phyloP scores from a whole-genome alignment of 2,888 invertebrate species.

The Gymnoscelis rufifasciata region DNA sequence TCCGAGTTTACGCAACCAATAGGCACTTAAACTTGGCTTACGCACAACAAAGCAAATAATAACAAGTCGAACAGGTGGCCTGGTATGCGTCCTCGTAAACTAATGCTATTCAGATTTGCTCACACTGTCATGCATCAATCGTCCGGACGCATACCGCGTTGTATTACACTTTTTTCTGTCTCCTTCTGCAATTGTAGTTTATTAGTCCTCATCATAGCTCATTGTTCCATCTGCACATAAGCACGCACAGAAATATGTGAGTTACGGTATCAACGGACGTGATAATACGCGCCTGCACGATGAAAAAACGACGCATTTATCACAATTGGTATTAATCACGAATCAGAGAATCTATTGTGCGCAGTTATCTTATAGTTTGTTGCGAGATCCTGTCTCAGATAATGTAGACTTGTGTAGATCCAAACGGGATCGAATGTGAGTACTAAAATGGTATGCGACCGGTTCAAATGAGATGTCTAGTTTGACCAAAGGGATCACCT shows the following conservation, averaged over 20 bases:
- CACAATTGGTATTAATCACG: slow-evolving; percentile 25
- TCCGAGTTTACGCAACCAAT: too few species aligned
- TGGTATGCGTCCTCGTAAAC: slow-evolving; percentile 24
- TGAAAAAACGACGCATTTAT: slow-evolving; percentile 16
- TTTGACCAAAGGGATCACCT: slow-evolving; percentile 11
- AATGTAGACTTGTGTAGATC: slow-evolving; percentile 14
- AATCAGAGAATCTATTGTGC: slow-evolving; percentile 21
- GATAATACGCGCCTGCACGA: too few species aligned
- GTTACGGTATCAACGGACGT: too few species aligned
- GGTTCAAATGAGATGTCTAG: slow-evolving; percentile 26
- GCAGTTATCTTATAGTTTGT: slow-evolving; percentile 19
- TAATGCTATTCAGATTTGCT: slow-evolving; percentile 26
- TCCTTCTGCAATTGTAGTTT: slow-evolving; percentile 27
- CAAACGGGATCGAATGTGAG: slow-evolving; percentile 11
- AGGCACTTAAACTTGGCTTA: neutral
- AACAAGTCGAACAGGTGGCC: slow-evolving; percentile 17
- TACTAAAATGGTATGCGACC: slow-evolving; percentile 21
- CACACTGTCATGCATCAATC: slow-evolving; percentile 29
- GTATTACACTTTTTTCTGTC: slow-evolving; percentile 24
- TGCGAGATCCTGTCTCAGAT: slow-evolving; percentile 11
- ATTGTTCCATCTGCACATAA: slow-evolving; percentile 15
- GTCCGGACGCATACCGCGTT: slow-evolving; percentile 19
- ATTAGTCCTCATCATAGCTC: slow-evolving; percentile 28
- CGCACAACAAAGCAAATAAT: slow-evolving; percentile 12
- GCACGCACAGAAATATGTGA: too few species aligned